These are phyloP conservation scores for Pocillopora grandis DNA, from an alignment of 92 coral and sea anemone species.

Conservation along the genomic window DNA sequence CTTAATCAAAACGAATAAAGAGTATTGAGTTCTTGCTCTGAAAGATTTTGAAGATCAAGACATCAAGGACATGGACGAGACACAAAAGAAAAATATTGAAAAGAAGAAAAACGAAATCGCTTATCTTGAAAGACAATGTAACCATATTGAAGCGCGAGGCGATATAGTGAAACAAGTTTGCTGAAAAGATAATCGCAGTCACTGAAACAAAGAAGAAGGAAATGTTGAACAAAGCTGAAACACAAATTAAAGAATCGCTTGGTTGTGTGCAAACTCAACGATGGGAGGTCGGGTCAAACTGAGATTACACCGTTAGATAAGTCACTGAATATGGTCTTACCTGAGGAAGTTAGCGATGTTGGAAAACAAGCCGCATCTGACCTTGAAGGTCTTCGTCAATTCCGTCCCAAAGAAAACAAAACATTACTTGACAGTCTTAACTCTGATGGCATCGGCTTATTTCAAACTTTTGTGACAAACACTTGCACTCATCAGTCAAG, in stretches of 20 bases:
- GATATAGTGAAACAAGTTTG: neutral
- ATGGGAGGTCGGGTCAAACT: neutral
- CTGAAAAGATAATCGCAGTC: neutral
- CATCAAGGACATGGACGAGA: conserved; percentile 1
- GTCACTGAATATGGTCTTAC: neutral
- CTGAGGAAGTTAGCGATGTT: neutral
- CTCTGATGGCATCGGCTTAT: neutral
- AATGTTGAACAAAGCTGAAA: conserved; percentile 8
- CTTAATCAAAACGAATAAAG: neutral
- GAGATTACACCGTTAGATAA: neutral
- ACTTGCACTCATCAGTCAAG: neutral
- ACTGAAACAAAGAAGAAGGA: conserved; percentile 12
- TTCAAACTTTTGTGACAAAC: neutral
- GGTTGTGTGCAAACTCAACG: neutral
- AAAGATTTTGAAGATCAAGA: conserved; percentile 5
- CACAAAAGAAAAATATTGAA: neutral
- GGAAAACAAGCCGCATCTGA: neutral
- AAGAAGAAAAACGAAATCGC: neutral
- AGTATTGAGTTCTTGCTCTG: neutral
- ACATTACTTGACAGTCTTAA: neutral
- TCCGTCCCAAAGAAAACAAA: neutral
- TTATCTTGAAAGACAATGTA: neutral
- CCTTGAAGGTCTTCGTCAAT: neutral
- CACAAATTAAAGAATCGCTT: neutral
- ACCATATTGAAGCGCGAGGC: neutral